Conservation (phyloP, 2,113 vertebrate genomes). For the Polyodon spathula region DNA sequence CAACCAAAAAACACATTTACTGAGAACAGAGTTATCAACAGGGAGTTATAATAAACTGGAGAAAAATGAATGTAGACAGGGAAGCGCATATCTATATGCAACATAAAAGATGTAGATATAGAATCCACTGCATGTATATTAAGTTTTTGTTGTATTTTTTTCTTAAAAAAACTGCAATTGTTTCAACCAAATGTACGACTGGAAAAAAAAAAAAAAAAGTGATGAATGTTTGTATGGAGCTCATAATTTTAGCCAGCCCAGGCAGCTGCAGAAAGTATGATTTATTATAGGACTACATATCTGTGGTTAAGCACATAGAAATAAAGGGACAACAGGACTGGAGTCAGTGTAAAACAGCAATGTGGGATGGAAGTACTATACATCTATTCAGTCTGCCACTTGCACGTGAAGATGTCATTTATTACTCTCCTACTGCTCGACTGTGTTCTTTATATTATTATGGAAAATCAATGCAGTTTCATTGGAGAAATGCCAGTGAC, state of each 20-base stretch:
- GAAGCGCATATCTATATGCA: too few relatives aligned
- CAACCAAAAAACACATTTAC: too few relatives aligned
- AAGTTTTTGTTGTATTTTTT: too few relatives aligned
- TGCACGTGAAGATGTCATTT: constrained; percentile 3
- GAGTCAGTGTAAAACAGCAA: background rate
- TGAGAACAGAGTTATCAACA: too few relatives aligned
- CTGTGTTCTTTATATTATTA: constrained; percentile 16
- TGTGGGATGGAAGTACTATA: fast-evolving
- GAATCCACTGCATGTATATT: too few relatives aligned
- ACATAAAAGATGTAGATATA: too few relatives aligned
- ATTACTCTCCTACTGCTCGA: constrained; percentile 9
- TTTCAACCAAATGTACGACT: too few relatives aligned
- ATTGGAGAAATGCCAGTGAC: constrained; percentile 16
- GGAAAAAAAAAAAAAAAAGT: background rate
- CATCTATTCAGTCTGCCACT: constrained; percentile 10
- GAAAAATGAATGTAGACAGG: too few relatives aligned
- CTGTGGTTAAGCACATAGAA: constrained; percentile 1
- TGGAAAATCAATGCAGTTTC: constrained; percentile 17
- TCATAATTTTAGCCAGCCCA: background rate
- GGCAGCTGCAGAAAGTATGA: constrained; percentile 6
- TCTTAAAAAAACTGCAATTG: too few relatives aligned
- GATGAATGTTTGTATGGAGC: background rate
- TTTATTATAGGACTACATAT: background rate
- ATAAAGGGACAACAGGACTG: background rate
- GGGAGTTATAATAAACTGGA: too few relatives aligned